phyloP scores from a whole-genome alignment of 2,113 vertebrate genomes.

The Clarias macrocephalus region DNA sequence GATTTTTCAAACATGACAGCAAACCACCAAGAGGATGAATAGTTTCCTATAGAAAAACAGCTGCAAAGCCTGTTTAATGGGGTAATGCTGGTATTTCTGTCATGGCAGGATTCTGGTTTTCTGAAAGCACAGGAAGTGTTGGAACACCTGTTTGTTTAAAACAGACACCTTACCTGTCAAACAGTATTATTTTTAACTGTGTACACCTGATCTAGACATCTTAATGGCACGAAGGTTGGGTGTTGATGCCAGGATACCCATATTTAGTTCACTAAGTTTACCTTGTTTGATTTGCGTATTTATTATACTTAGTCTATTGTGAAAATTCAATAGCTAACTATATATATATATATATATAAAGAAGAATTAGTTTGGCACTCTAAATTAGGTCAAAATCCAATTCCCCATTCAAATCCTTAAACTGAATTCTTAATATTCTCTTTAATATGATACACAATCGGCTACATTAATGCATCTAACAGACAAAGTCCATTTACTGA shows the following conservation, averaged over 20 bases:
- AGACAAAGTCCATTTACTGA: background rate
- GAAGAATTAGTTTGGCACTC: background rate
- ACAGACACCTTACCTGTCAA: slow-evolving; percentile 49
- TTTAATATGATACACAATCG: background rate
- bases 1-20: background rate
- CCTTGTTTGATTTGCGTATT: background rate
- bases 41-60: slow-evolving; percentile 51
- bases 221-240: slow-evolving; percentile 33
- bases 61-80: slow-evolving; percentile 45
- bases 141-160: slow-evolving; percentile 58
- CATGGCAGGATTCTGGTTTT: slow-evolving; percentile 34
- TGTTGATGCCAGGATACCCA: slow-evolving; percentile 1
- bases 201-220: slow-evolving; percentile 25
- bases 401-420: no score
- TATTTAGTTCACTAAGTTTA: background rate
- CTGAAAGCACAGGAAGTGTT: slow-evolving; percentile 45
- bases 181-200: slow-evolving; percentile 3
- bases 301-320: background rate
- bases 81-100: slow-evolving; percentile 54
- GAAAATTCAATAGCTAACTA: background rate
- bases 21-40: slow-evolving; percentile 46
- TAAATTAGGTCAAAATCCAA: background rate
- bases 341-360: background rate
- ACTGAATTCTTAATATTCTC: background rate
- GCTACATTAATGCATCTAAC: background rate